These are phyloP conservation scores for Panorpa germanica DNA, from an alignment of 2,888 invertebrate species.

Conservation along the genomic window DNA sequence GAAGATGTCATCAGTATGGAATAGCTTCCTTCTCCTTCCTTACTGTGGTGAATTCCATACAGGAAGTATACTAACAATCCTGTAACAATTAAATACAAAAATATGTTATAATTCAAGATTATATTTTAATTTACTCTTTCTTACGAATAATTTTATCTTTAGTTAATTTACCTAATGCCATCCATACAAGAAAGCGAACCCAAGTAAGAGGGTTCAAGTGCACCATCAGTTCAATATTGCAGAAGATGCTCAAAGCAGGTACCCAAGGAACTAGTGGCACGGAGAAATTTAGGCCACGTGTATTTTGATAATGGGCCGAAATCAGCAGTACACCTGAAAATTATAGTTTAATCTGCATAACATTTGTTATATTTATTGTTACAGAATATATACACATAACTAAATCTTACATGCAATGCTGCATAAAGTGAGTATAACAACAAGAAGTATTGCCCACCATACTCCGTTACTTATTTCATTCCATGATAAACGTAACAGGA, in stretches of 20 bases:
- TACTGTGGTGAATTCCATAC: slow-evolving; percentile 73
- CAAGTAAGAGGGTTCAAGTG: slow-evolving; percentile 65
- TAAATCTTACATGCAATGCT: slow-evolving; percentile 44
- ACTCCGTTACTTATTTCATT: slow-evolving; percentile 30
- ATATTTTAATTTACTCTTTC: slow-evolving; percentile 6
- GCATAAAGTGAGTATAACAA: slow-evolving; percentile 37
- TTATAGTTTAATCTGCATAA: slow-evolving; percentile 7
- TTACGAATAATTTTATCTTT: background rate
- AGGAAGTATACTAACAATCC: slow-evolving; percentile 66
- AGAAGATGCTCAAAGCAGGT: slow-evolving; percentile 60
- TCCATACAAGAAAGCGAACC: slow-evolving; percentile 74
- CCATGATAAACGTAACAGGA: slow-evolving; percentile 41
- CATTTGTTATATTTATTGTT: background rate
- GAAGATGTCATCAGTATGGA: slow-evolving; percentile 44
- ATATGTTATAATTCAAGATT: no score
- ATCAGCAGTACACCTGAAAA: slow-evolving; percentile 47
- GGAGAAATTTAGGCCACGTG: slow-evolving; percentile 47
- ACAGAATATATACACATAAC: no score
- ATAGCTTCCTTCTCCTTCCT: slow-evolving; percentile 48
- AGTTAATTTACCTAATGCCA: slow-evolving; percentile 44
- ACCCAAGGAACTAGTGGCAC: slow-evolving; percentile 67
- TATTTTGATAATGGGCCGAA: slow-evolving; percentile 57
- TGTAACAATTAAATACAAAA: slow-evolving; percentile 28
- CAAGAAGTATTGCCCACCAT: slow-evolving; percentile 50
- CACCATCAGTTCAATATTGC: slow-evolving; percentile 69